phyloP scores from a whole-genome alignment of 2,113 vertebrate genomes.

The Thunnus maccoyii region DNA sequence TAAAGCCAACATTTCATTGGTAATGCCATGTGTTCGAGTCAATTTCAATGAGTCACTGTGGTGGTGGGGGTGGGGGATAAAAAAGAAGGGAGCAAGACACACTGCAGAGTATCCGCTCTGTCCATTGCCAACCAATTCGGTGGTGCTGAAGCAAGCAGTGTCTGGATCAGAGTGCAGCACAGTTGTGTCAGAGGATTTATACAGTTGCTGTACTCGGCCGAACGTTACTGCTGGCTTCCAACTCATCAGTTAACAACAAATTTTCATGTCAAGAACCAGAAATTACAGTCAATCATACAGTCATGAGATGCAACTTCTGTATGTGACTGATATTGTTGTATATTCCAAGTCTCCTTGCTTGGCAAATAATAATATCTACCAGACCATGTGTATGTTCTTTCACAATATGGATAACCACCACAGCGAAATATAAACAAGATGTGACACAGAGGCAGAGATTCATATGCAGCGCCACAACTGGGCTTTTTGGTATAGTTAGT shows the following conservation, averaged over 20 bases:
- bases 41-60: constrained; percentile 72
- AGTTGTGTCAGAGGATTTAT: constrained; percentile 20
- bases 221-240: not conserved
- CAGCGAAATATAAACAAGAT: not conserved
- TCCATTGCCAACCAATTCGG: constrained; percentile 32
- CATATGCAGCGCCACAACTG: constrained; percentile 19
- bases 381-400: constrained; percentile 14
- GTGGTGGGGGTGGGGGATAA: constrained; percentile 5
- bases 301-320: not conserved
- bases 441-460: not conserved
- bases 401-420: not conserved
- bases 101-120: constrained; percentile 51
- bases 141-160: constrained; percentile 67
- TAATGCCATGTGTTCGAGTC: constrained; percentile 50
- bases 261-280: not conserved
- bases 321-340: not conserved
- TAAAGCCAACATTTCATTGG: constrained; percentile 32
- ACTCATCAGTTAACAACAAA: constrained; percentile 13
- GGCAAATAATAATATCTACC: not conserved
- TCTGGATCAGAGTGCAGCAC: constrained; percentile 46
- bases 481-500: constrained; percentile 12
- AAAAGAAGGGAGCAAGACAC: constrained; percentile 40
- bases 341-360: constrained; percentile 27
- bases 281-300: not conserved
- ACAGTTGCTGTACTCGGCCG: not conserved